Evolutionary conservation across 2,888 invertebrate genomes (phyloP).

Genomic region (Matsumyia berberina): DNA sequence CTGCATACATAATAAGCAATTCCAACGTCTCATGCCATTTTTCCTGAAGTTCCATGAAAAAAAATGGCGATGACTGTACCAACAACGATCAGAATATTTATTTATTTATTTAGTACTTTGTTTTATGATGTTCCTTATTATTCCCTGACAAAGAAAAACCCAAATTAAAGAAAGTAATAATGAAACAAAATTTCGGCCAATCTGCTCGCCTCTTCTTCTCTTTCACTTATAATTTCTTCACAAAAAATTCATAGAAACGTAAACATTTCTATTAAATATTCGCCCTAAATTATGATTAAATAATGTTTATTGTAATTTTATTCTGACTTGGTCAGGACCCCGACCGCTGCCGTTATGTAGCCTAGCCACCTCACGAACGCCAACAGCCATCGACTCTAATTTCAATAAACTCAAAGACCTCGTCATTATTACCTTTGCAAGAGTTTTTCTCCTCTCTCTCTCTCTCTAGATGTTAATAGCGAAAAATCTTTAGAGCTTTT

Average conservation of each 20-base stretch:
- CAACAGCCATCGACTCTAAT: conserved; percentile 54
- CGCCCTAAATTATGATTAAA: conserved; percentile 57
- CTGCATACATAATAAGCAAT: too few relatives aligned
- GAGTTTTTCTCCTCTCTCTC: conserved; percentile 4
- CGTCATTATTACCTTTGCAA: conserved; percentile 53
- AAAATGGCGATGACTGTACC: too few relatives aligned
- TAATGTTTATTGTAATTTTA: conserved; percentile 53
- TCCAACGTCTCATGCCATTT: too few relatives aligned
- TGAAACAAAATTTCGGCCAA: conserved; percentile 3
- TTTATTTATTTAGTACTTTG: neutral
- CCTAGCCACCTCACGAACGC: conserved; percentile 15
- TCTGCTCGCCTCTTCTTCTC: neutral
- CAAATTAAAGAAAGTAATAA: neutral
- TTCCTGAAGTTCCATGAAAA: too few relatives aligned
- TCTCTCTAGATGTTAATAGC: conserved; percentile 18
- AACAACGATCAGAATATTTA: neutral
- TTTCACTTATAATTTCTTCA: neutral
- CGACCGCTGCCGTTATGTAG: neutral
- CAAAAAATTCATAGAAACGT: conserved; percentile 41
- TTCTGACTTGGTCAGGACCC: conserved; percentile 20
- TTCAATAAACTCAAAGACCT: conserved; percentile 61
- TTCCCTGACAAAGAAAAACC: neutral
- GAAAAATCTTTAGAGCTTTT: conserved; percentile 27
- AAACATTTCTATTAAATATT: conserved; percentile 42
- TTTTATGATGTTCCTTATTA: neutral